Evolutionary conservation across 2,888 invertebrate genomes (phyloP), one percentile per base, ranked within the genome.

Genomic region (Antheraea yamamai): DNA sequence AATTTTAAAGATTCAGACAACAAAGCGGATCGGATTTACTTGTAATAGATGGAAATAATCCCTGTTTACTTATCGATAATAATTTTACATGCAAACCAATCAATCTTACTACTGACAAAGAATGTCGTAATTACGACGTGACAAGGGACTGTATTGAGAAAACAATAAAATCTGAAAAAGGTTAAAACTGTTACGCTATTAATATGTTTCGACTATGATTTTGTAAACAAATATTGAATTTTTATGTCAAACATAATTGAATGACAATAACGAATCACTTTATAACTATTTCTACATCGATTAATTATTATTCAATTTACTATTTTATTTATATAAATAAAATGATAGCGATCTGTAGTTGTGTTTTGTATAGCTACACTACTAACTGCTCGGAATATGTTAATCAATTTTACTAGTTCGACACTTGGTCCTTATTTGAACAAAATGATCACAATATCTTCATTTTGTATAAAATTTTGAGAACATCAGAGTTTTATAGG

Each of bases 161-260:
- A 35, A 35, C 68, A 30, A 68, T 68, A 16, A 68, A 68, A 35
- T 68, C 16, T 35, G 35, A 35, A 35, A 68, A 68, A 35, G 68
- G 68, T 68, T 35, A 68, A 6, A 68, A n/a, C 30, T 68, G 26
- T 68, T 35, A 30, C 68, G 35, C 16, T 20, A 35, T 30, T 18
- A 30, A 68, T 35, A 68, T 16, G 18, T 68, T 68, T 68, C 35
- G 7, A 35, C 26, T 35, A 14, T 68, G 16, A 35, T 68, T 68
- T 68, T 35, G 68, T 68, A 68, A 68, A 16, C 6, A 18, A 68
- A 68, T 35, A 35, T 30, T 68, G 18, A 20, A 16, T 68, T 68
- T 68, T 68, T 68, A 68, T 30, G 35, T 30, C 68, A 68, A 68
- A 68, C 35, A 68, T 68, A 68, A 68, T 35, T 35, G 26, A 35